Conservation (phyloP, 2,113 vertebrate species). For the Glaucidium brasilianum region DNA sequence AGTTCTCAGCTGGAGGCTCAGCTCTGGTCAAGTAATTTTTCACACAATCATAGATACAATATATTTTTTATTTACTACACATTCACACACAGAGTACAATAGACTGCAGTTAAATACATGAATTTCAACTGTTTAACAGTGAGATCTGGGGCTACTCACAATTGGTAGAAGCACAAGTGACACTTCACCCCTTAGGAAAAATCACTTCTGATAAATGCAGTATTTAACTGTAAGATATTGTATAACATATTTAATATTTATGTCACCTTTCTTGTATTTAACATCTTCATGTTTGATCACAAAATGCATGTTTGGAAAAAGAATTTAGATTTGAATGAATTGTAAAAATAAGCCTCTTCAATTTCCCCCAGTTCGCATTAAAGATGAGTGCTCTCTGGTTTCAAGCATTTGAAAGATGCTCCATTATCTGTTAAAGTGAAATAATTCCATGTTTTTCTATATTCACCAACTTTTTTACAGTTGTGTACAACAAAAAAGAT, state of each 20-base stretch:
- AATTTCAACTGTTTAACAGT: slow-evolving; percentile 46
- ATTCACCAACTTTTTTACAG: slow-evolving; percentile 2
- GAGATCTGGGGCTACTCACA: slow-evolving; percentile 49
- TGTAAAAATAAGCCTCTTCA: slow-evolving; percentile 22
- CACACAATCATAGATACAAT: not conserved
- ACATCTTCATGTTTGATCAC: slow-evolving; percentile 34
- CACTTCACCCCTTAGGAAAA: slow-evolving; percentile 61
- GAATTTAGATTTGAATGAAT: not conserved
- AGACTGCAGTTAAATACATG: slow-evolving; percentile 48
- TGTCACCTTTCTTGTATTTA: slow-evolving; percentile 29
- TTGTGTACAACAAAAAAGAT: not conserved
- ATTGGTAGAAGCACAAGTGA: slow-evolving; percentile 58
- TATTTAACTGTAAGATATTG: slow-evolving; percentile 63
- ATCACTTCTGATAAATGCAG: slow-evolving; percentile 64
- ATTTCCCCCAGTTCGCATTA: slow-evolving; percentile 11
- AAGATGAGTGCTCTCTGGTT: not conserved
- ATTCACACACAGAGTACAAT: not conserved
- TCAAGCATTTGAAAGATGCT: slow-evolving; percentile 46
- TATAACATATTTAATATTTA: slow-evolving; percentile 46
- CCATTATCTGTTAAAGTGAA: slow-evolving; percentile 13
- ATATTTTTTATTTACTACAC: slow-evolving; percentile 3
- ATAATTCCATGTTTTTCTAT: slow-evolving; percentile 13
- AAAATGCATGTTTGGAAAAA: slow-evolving; percentile 14
- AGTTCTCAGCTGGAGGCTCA: slow-evolving; percentile 17
- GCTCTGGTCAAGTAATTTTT: not conserved